Percentiles rank a stretch among this genome's conserved stretches.
phyloP scores from a whole-genome alignment of 2,113 vertebrate genomes.

The Propithecus coquereli region DNA sequence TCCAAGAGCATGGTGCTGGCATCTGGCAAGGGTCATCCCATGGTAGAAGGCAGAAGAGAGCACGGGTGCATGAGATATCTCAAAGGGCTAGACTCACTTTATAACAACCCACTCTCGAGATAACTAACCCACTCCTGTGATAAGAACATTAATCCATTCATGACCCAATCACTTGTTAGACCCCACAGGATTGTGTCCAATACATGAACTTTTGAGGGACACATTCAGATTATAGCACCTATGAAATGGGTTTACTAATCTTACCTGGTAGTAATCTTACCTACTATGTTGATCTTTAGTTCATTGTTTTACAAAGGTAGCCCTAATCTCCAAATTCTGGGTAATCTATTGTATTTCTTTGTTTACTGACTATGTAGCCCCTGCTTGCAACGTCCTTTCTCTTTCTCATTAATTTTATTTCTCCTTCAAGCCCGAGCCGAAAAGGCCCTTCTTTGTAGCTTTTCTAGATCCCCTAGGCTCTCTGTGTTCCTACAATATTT shows the following conservation, averaged over 20 bases:
- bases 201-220: not conserved
- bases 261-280: not conserved
- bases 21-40: not conserved
- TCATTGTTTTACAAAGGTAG: not conserved
- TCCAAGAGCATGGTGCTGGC: not conserved
- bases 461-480: not conserved
- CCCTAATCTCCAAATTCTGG: not conserved
- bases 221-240: not conserved
- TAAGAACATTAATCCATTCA: not conserved
- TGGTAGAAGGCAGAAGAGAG: not conserved
- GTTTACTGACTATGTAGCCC: not conserved
- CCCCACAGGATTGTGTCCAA: not conserved
- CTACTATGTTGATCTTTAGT: not conserved
- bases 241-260: not conserved
- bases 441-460: not conserved
- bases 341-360: not conserved
- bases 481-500: not conserved
- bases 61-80: not conserved
- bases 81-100: not conserved
- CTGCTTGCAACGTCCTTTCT: not conserved
- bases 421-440: not conserved
- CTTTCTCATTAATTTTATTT: slow-evolving; percentile 17
- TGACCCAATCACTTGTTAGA: not conserved
- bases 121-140: not conserved
- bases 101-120: not conserved